phyloP scores from a whole-genome alignment of 1,140 invertebrate genomes.

The Homarus americanus region DNA sequence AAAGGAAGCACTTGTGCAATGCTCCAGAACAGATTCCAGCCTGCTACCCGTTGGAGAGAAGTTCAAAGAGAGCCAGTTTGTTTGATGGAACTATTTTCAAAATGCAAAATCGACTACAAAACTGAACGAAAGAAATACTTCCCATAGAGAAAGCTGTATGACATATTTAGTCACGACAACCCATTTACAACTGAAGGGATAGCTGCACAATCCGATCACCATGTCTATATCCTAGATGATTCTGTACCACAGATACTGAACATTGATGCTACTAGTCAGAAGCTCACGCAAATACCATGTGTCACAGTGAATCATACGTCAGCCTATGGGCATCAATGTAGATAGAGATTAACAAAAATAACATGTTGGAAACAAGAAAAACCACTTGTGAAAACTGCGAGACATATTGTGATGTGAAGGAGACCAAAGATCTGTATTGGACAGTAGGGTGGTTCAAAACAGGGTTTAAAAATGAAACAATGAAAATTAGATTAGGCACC shows the following conservation, averaged over 20 bases:
- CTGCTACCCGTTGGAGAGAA: no score
- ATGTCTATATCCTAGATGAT: conserved; percentile 31
- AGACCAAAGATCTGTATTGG: conserved; percentile 32
- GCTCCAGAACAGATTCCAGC: no score
- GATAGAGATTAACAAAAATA: not conserved
- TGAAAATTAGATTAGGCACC: no score
- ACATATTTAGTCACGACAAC: no score
- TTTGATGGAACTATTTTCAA: no score
- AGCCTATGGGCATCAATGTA: not conserved
- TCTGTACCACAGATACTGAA: conserved; percentile 35
- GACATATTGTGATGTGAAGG: conserved; percentile 41
- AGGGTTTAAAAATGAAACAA: no score
- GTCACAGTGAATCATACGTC: conserved; percentile 31
- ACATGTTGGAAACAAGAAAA: not conserved
- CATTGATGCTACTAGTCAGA: conserved; percentile 26
- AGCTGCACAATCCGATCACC: conserved; percentile 31
- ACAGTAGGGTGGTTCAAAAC: not conserved
- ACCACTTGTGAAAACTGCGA: conserved; percentile 14
- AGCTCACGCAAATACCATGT: conserved; percentile 24
- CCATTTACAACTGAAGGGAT: not conserved
- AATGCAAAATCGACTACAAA: no score
- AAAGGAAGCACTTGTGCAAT: no score
- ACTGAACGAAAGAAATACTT: no score
- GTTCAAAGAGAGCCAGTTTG: no score
- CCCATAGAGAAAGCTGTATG: no score